Conservation (phyloP, 2,888 invertebrate species). For the Agrochola litura region DNA sequence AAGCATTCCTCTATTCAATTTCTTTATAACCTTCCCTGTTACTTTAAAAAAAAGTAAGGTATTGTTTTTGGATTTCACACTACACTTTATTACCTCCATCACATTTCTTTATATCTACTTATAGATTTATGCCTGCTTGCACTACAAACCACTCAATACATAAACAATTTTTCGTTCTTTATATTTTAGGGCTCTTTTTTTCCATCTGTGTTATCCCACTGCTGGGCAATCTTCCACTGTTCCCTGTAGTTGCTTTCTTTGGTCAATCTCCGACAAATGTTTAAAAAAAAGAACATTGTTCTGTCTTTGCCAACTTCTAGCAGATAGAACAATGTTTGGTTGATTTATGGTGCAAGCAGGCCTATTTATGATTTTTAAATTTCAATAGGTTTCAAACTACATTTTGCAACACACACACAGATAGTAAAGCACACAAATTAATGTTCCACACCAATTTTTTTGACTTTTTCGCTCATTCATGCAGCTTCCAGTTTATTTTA, state of each 20-base stretch:
- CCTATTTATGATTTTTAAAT: not conserved
- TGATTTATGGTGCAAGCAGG: conserved; percentile 13
- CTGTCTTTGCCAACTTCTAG: not conserved
- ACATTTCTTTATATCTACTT: not conserved
- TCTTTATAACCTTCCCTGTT: not conserved
- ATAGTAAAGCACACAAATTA: conserved; percentile 3
- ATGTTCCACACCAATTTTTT: not conserved
- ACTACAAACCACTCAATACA: not conserved
- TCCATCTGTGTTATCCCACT: not conserved
- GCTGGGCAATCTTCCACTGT: not conserved
- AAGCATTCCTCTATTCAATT: not conserved
- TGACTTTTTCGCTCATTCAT: not conserved
- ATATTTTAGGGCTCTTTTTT: too few species aligned
- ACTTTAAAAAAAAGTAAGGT: not conserved
- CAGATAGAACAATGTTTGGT: not conserved
- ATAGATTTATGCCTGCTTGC: conserved; percentile 4
- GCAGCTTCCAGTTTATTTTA: conserved; percentile 17
- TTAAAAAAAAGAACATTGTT: not conserved
- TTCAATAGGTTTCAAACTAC: conserved; percentile 4
- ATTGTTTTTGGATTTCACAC: conserved; percentile 42
- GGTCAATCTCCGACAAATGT: not conserved
- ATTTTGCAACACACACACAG: conserved; percentile 7
- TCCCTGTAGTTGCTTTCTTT: not conserved
- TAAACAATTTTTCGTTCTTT: too few species aligned
- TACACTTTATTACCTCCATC: conserved; percentile 17